A percentile compares a stretch with the other conserved stretches of the same genome.
Conservation (phyloP, 2,888 invertebrate species). For the Bugulina stolonifera region DNA sequence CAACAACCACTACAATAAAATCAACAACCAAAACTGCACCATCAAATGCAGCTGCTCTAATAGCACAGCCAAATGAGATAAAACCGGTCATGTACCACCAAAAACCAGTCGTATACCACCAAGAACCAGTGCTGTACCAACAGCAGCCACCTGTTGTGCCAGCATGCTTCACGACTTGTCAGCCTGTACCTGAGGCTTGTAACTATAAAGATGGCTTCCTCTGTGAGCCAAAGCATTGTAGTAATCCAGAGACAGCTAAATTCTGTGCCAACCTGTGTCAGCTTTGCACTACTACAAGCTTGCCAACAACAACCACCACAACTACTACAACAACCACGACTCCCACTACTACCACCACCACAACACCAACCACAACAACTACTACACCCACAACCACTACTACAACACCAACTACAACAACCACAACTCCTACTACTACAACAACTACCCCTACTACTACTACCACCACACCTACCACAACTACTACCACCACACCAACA, state of each 20-base stretch:
- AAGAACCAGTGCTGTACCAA: neutral
- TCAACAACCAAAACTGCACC: neutral
- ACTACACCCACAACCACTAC: slow-evolving; percentile 2
- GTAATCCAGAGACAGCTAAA: neutral
- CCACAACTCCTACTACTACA: neutral
- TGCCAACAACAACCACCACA: slow-evolving; percentile 1
- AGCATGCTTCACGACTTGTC: slow-evolving; percentile 8
- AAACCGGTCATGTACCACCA: neutral
- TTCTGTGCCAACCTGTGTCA: slow-evolving; percentile 1
- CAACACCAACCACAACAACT: slow-evolving; percentile 6
- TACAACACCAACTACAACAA: neutral
- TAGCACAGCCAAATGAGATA: neutral
- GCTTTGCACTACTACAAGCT: slow-evolving; percentile 1
- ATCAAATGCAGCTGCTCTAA: neutral
- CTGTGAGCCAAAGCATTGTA: slow-evolving; percentile 20
- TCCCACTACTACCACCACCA: neutral
- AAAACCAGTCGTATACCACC: neutral
- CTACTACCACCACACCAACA: slow-evolving; percentile 13
- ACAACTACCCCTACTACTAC: slow-evolving; percentile 1
- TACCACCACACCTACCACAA: neutral
- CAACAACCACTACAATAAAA: neutral
- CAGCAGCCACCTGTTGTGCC: neutral
- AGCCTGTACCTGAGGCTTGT: neutral
- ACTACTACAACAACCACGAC: neutral
- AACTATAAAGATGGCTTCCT: neutral